Evolutionary conservation across 2,888 invertebrate species (phyloP), one percentile per base, ranked within the genome.

Genomic region (Drosophila basisetae): DNA sequence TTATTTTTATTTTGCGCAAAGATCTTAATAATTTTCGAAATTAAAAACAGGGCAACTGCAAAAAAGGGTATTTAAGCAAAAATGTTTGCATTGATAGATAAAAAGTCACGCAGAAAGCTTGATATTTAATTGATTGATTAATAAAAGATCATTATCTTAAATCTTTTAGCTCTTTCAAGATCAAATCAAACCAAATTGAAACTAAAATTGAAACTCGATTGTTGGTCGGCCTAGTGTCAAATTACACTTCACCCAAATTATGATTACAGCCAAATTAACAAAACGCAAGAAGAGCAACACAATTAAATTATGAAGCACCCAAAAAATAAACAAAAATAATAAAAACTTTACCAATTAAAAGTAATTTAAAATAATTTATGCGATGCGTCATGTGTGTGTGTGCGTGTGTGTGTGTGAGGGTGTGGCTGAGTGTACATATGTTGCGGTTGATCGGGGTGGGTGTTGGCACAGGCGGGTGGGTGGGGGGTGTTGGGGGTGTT

Each of bases 351-450:
- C 87, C 90, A 87, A 87, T 87, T 89, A 87, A 89, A 88, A 88
- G 76, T 85, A 89, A 87, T 87, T 87, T 85, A 87, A 87, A 87
- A 75, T 89, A 89, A 87, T 87, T 87, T 90, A 87, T 87, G 80
- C 84, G 72, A 76, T 89, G 87, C 82, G 85, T 85, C 85, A 89
- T 82, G 52, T 64, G 64, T 64, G 61, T 35, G 49, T 59, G 30
- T 63, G 67, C 65, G 69, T 76, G 65, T 60, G 64, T 56, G 65
- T 66, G 35, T 50, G 52, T 61, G 78, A 63, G 70, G 59, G 74
- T 64, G 80, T 68, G 76, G 64, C 73, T 31, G 67, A 35, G 22
- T 22, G 22, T 56, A 39, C 39, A 39, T 28, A 30, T 73, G 68
- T 68, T 76, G 80, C 50, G 76, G 80, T 69, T 75, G 54, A 63